Base-by-base conservation (phyloP, 1,140 invertebrate genomes). In the Thrips palmi region DNA sequence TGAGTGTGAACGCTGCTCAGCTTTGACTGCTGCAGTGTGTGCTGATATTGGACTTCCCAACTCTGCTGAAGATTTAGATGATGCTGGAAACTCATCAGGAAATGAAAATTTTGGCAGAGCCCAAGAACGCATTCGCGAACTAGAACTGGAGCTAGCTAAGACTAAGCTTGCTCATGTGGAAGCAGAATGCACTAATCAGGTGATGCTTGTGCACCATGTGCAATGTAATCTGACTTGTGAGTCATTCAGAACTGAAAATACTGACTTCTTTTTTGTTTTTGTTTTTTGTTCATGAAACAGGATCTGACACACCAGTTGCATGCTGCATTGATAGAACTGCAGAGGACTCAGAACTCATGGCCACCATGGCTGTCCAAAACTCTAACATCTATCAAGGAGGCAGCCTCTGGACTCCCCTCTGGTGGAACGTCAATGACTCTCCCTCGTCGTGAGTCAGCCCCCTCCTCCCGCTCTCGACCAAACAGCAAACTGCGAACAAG, bases 121-220 rank as follows among this genome's bases (percentile, higher is more conserved):
- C 21, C 59, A 68, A 39, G 72, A 81, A 47, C 67, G 81, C 45
- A 74, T 96, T 37, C 68, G 83, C 8, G 88, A 94, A 56, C 60
- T 97, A 17, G 93, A 98, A 55, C 61, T 97, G 33, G 92, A 97
- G 53, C 59, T 98, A 39, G 93, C 92, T 3, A 83, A 92, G 54
- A 91, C 92, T 0, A 98, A 98, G 55, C 63, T 98, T 43, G 89
- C 88, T 0, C 75, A 96, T 37, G 94, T 97, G 2, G 89, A 98
- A 62, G 83, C 89, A 0, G 85, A 97, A 60, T 97, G 93, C 63
- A 75, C 79, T 49, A 96, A 92, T 65, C 88, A 94, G 67, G 82
- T 82, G 22, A 34, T 34, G n/a, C 35, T 23, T 31, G 29, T 14
- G 17, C 10, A 25, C 11, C 23, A 39, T 37, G 25, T 47, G 11